Evolutionary conservation across 2,797 vertebrate genomes (phyloP), one percentile per base, ranked within the genome.

Genomic region (Lerista edwardsae): DNA sequence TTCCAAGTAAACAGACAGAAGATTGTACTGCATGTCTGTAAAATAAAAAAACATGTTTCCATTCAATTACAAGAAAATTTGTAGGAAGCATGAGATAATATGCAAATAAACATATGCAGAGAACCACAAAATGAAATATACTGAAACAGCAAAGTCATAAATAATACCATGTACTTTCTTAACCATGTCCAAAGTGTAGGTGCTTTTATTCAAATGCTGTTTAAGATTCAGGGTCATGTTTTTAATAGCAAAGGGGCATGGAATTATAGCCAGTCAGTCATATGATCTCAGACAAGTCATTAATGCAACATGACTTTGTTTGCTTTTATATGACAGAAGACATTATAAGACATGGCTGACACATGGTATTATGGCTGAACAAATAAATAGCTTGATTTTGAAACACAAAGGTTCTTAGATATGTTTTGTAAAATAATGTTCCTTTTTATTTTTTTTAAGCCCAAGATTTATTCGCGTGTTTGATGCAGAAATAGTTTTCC

Each of bases 321-420:
- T 98, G 98, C 97, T 99, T 98, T 98, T 93, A 90, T 97, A 97
- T 98, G 98, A 98, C 98, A 98, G 87, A 94, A 96, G 91, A 95
- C 95, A 97, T 98, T 97, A 98, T 91, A 94, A 96, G 96, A 96
- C 95, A 93, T 89, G 95, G 95, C 95, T 96, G 97, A 96, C 96
- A 94, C 95, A 94, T 6, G 34, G 67, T 91, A 83, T 96, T 97
- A 98, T 96, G 96, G 91, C 95, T 97, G 96, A 97, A 96, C 94
- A 98, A 98, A 99, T 97, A 99, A 98, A 98, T 93, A 96, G 88
- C 86, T 91, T 75, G 86, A 93, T 93, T 96, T 95, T 93, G 94
- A 91, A 96, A 96, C 92, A 91, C 94, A 80, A 95, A 93, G 87
- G 86, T 94, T 93, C 95, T 94, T 86, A 81, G 91, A 89, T 94